phyloP scores from a whole-genome alignment of 2,888 invertebrate species.

The Drosophila lutescens region DNA sequence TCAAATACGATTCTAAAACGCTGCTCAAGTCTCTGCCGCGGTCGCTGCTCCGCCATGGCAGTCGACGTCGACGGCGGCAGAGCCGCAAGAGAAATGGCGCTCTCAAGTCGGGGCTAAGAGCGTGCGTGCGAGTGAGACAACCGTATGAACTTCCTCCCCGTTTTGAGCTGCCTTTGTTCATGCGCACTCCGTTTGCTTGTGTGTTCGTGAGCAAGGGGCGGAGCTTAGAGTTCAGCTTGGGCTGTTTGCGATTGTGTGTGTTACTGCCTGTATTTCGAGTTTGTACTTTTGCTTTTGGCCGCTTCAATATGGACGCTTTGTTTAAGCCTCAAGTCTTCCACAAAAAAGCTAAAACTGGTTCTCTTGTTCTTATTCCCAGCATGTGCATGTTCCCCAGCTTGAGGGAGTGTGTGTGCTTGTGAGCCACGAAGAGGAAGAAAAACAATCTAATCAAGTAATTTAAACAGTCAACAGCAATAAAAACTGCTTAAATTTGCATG shows the following conservation, averaged over 20 bases:
- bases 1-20: slow-evolving; percentile 81
- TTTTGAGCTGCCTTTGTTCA: slow-evolving; percentile 47
- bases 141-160: slow-evolving; percentile 48
- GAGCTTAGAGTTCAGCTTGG: slow-evolving; percentile 51
- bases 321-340: slow-evolving; percentile 23
- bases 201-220: slow-evolving; percentile 54
- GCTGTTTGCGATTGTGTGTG: slow-evolving; percentile 11
- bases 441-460: slow-evolving; percentile 52
- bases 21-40: slow-evolving; percentile 48
- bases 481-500: slow-evolving; percentile 29
- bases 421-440: slow-evolving; percentile 41
- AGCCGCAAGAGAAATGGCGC: slow-evolving; percentile 63
- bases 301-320: slow-evolving; percentile 44
- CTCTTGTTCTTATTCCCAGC: slow-evolving; percentile 48
- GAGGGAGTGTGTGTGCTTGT: slow-evolving; percentile 11
- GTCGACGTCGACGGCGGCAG: slow-evolving; percentile 38
- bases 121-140: slow-evolving; percentile 57
- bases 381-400: slow-evolving; percentile 32
- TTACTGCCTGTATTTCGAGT: slow-evolving; percentile 21
- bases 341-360: slow-evolving; percentile 43
- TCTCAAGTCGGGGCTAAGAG: slow-evolving; percentile 11
- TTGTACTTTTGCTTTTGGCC: slow-evolving; percentile 38
- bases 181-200: slow-evolving; percentile 38
- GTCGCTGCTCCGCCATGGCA: slow-evolving; percentile 36
- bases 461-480: slow-evolving; percentile 34